phyloP scores from a whole-genome alignment of 2,113 vertebrate species.

The Ophiodon elongatus region DNA sequence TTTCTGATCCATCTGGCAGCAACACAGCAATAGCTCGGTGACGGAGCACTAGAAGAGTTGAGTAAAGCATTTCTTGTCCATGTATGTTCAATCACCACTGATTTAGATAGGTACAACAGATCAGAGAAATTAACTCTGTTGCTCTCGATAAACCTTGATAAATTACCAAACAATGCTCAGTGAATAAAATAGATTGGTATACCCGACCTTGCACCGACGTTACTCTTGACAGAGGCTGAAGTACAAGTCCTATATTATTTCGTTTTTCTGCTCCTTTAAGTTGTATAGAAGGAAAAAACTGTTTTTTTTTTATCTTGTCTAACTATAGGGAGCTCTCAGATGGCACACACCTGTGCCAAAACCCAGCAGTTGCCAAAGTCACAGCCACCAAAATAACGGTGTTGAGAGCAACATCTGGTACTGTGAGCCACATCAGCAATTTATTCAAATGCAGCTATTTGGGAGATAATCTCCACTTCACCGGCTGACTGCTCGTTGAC shows the following conservation, averaged over 20 bases:
- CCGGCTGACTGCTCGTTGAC: constrained; percentile 22
- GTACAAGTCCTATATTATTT: not conserved
- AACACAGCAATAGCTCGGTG: constrained; percentile 8
- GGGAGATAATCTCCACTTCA: not conserved
- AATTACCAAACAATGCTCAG: constrained; percentile 22
- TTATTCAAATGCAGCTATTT: constrained; percentile 13
- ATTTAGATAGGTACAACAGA: constrained; percentile 25
- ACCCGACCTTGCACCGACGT: constrained; percentile 33
- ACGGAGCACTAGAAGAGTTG: constrained; percentile 46
- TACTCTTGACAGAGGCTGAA: not conserved
- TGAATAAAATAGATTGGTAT: constrained; percentile 12
- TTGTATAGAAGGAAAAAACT: not conserved
- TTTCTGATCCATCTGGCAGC: constrained; percentile 60
- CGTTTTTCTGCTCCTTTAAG: constrained; percentile 9
- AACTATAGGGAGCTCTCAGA: constrained; percentile 5
- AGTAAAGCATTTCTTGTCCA: constrained; percentile 23
- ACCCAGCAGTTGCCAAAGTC: not conserved
- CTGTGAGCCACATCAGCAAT: not conserved
- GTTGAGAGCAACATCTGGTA: not conserved
- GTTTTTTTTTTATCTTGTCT: not conserved
- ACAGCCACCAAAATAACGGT: not conserved
- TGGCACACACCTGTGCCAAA: constrained; percentile 21
- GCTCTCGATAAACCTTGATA: constrained; percentile 24
- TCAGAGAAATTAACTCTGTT: constrained; percentile 16
- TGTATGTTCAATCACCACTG: constrained; percentile 9